phyloP scores from a whole-genome alignment of 2,113 vertebrate species.

The Macroglossus sobrinus region DNA sequence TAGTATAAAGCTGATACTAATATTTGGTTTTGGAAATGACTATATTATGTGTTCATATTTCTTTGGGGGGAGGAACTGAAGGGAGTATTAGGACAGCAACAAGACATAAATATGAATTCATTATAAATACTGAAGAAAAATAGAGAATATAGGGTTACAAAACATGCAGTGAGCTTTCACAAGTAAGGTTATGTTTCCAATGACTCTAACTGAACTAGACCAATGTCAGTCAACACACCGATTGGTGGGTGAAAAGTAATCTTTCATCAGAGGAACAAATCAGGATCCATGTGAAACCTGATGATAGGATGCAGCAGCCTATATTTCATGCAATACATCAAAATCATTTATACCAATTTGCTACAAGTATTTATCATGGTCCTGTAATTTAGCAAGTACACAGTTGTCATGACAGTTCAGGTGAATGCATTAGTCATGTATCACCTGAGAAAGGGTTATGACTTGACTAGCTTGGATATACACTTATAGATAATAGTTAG shows the following conservation, averaged over 20 bases:
- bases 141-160: background rate
- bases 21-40: background rate
- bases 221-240: background rate
- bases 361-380: constrained; percentile 28
- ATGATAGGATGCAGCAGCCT: background rate
- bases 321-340: background rate
- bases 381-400: background rate
- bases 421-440: background rate
- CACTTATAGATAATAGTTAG: constrained; percentile 52
- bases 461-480: background rate
- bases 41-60: background rate
- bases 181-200: background rate
- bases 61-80: no score
- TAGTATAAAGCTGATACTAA: constrained; percentile 21
- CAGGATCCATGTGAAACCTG: constrained; percentile 20
- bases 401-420: background rate
- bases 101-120: background rate
- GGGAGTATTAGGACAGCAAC: background rate
- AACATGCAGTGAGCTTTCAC: constrained; percentile 54
- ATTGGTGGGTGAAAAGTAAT: constrained; percentile 15
- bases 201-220: background rate
- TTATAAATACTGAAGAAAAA: background rate
- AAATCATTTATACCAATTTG: constrained; percentile 11
- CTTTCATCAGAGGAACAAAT: background rate
- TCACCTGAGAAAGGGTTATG: background rate